phyloP scores from a whole-genome alignment of 2,888 invertebrate genomes.

The Kuschelorhynchus macadamiae region DNA sequence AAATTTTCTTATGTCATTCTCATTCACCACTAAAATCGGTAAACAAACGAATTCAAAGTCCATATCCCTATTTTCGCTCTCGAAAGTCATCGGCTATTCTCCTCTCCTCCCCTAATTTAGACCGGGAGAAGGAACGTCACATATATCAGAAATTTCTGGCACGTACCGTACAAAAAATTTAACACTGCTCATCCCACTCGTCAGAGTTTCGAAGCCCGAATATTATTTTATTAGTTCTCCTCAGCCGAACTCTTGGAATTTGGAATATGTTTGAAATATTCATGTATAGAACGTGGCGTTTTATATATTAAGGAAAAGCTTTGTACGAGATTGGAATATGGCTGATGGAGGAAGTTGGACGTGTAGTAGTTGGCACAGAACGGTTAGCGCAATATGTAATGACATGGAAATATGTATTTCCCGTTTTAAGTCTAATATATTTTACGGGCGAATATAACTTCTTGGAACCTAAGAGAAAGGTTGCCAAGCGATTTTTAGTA shows the following conservation, averaged over 20 bases:
- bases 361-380: no score
- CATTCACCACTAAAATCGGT: no score
- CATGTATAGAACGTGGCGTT: constrained; percentile 24
- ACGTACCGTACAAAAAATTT: constrained; percentile 24
- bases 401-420: no score
- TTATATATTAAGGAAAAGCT: constrained; percentile 26
- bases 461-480: no score
- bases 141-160: constrained; percentile 2
- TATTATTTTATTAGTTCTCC: constrained; percentile 44
- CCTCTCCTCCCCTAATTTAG: background rate
- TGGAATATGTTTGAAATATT: constrained; percentile 27
- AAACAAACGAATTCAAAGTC: no score
- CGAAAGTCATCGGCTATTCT: no score
- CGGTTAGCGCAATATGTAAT: no score
- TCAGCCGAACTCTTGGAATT: constrained; percentile 32
- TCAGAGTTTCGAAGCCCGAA: constrained; percentile 30
- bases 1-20: no score
- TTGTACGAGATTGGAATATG: constrained; percentile 31
- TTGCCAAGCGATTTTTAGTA: no score
- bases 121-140: background rate
- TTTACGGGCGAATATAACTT: no score
- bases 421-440: no score
- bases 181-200: constrained; percentile 18
- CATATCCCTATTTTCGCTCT: no score
- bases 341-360: constrained; percentile 12